These are phyloP conservation scores for Buathra laborator DNA, from an alignment of 2,888 invertebrate species.

Conservation along the genomic window DNA sequence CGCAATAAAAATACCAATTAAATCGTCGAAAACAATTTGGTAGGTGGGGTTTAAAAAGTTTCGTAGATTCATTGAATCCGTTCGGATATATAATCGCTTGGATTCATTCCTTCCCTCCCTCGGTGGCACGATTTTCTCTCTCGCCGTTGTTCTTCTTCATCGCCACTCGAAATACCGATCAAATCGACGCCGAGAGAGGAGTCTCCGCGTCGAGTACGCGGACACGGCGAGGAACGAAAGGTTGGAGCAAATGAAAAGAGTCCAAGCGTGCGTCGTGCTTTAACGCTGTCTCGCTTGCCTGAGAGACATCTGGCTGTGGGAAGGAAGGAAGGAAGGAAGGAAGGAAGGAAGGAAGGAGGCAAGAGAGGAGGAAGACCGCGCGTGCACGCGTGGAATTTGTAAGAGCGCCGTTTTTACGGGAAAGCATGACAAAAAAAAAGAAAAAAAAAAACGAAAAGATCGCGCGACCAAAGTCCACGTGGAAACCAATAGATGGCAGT, in stretches of 20 bases:
- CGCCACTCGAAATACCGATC: slow-evolving; percentile 61
- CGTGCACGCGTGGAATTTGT: slow-evolving; percentile 70
- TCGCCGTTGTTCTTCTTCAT: background rate
- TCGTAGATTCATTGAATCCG: slow-evolving; percentile 64
- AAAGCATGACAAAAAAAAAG: slow-evolving; percentile 64
- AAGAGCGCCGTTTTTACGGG: slow-evolving; percentile 78
- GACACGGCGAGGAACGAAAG: slow-evolving; percentile 23
- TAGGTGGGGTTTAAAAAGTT: slow-evolving; percentile 43
- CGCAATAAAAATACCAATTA: slow-evolving; percentile 68
- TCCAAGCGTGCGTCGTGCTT: slow-evolving; percentile 41
- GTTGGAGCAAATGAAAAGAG: slow-evolving; percentile 38
- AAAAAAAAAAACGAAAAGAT: slow-evolving; percentile 40
- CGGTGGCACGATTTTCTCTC: slow-evolving; percentile 35
- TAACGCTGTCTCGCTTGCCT: slow-evolving; percentile 52
- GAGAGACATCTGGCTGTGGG: slow-evolving; percentile 58
- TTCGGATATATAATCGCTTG: slow-evolving; percentile 59
- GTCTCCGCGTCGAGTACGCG: background rate
- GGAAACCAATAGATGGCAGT: slow-evolving; percentile 83
- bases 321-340: slow-evolving; percentile 53
- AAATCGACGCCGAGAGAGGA: slow-evolving; percentile 40
- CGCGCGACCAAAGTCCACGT: slow-evolving; percentile 76
- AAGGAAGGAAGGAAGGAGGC: slow-evolving; percentile 27
- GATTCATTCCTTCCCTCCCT: slow-evolving; percentile 25
- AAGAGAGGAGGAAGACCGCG: slow-evolving; percentile 42
- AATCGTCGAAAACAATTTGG: slow-evolving; percentile 64